Base-by-base conservation (phyloP, 2,888 invertebrate genomes). In the Pammene fasciana region DNA sequence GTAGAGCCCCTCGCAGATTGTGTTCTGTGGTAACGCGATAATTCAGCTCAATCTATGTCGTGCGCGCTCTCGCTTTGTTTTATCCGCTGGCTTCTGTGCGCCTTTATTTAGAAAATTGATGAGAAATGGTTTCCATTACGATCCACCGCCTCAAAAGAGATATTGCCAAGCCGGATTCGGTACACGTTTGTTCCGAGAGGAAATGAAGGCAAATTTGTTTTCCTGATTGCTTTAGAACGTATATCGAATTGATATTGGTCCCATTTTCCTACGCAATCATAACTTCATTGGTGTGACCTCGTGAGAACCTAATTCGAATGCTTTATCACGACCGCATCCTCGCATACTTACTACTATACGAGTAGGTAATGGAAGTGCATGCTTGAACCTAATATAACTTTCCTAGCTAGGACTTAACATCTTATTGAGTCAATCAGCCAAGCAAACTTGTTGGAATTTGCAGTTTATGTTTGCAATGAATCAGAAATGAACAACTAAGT, bases 71-170 rank as follows among this genome's bases (percentile, higher is more conserved):
- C 86, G 92, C 92, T 92, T 92, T 92, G 92, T 92, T 89, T 88
- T 87, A 89, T 88, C 86, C 89, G 88, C 87, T 87, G 86, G 92
- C 92, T 92, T 88, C 92, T 90, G 92, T 91, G 89, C 86, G 86
- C 92, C 92, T 92, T 92, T 92, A 92, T 92, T 92, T 90, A 92
- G 92, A 92, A 92, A 92, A 92, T 92, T 92, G 92, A 92, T 92
- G 92, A 91, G 92, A 92, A 92, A 92, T 90, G 91, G 89, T 90
- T 87, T 89, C 92, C 92, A 92, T 92, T 92, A 92, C 89, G 84
- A 86, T 82, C 86, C 84, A 86, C 89, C 86, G 90, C 87, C 89
- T 87, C 87, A 87, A 88, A 86, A 86, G 86, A 88, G 85, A 87
- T 89, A 88, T 89, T 87, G 85, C 86, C 82, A 77, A 77, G 82